phyloP scores from a whole-genome alignment of 2,113 vertebrate species.

The Sterrhoptilus dennistouni region DNA sequence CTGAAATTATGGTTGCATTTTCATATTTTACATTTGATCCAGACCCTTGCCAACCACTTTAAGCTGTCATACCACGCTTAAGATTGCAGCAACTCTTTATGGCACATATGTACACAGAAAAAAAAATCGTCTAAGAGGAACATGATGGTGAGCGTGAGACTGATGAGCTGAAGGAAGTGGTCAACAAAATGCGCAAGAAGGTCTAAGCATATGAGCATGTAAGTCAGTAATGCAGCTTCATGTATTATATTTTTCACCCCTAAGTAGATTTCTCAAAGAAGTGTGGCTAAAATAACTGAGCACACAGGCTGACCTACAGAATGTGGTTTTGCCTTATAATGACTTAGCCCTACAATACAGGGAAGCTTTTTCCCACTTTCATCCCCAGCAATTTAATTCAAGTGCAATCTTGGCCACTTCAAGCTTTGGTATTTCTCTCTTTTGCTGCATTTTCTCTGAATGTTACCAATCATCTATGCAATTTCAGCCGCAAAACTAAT shows the following conservation, averaged over 20 bases:
- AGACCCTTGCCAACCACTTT: not conserved
- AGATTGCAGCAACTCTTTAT: not conserved
- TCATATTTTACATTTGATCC: not conserved
- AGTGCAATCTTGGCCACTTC: constrained; percentile 55
- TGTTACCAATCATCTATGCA: constrained; percentile 66
- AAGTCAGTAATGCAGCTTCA: not conserved
- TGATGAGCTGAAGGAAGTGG: not conserved
- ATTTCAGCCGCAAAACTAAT: constrained; percentile 74
- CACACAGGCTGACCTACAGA: not conserved
- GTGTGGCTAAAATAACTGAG: not conserved
- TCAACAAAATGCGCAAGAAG: not conserved
- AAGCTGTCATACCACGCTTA: not conserved
- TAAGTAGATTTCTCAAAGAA: not conserved
- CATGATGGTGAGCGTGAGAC: not conserved
- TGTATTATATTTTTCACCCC: not conserved
- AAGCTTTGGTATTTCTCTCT: constrained; percentile 63
- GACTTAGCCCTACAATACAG: constrained; percentile 2
- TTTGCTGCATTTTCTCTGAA: constrained; percentile 53
- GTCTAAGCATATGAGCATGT: not conserved
- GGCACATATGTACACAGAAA: not conserved
- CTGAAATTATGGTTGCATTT: not conserved
- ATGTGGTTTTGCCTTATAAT: not conserved
- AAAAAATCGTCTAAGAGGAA: not conserved
- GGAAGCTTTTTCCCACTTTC: constrained; percentile 54
- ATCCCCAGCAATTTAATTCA: constrained; percentile 61